These are phyloP conservation scores for Cygnus olor DNA, from an alignment of 2,797 vertebrate genomes.

Conservation along the genomic window DNA sequence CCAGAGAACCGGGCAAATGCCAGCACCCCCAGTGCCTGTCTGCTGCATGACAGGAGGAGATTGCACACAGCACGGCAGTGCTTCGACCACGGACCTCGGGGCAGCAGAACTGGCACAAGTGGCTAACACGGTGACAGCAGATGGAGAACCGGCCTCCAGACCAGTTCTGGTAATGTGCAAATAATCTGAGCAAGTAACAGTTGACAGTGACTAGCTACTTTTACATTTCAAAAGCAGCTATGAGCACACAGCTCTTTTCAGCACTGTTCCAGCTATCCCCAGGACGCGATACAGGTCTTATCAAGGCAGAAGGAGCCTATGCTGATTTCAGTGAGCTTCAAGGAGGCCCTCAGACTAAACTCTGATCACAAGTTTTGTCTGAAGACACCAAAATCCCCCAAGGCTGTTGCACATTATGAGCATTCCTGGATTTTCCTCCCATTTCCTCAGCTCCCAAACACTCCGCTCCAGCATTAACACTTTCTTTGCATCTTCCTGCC, in stretches of 20 bases:
- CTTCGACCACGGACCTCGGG: not conserved
- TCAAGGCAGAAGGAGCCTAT: not conserved
- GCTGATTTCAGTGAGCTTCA: not conserved
- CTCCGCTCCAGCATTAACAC: not conserved
- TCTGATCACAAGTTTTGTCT: not conserved
- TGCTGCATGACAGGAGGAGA: not conserved
- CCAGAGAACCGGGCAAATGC: not conserved
- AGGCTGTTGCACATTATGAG: slow-evolving; percentile 3
- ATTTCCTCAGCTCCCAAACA: not conserved
- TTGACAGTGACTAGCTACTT: not conserved
- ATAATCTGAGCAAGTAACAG: not conserved
- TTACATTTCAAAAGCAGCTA: not conserved
- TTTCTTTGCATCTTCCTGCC: not conserved
- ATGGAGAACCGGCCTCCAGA: not conserved
- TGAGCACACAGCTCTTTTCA: not conserved
- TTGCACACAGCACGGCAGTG: not conserved
- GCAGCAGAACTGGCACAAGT: not conserved
- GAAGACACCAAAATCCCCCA: slow-evolving; percentile 17
- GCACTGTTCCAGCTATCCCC: not conserved
- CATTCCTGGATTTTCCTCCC: slow-evolving; percentile 20
- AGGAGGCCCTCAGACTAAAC: not conserved
- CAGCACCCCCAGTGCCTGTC: not conserved
- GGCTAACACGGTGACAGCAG: not conserved
- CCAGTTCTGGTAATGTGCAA: not conserved
- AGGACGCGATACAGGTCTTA: not conserved